Conservation (phyloP, 2,888 invertebrate genomes). For the Teleogryllus oceanicus region DNA sequence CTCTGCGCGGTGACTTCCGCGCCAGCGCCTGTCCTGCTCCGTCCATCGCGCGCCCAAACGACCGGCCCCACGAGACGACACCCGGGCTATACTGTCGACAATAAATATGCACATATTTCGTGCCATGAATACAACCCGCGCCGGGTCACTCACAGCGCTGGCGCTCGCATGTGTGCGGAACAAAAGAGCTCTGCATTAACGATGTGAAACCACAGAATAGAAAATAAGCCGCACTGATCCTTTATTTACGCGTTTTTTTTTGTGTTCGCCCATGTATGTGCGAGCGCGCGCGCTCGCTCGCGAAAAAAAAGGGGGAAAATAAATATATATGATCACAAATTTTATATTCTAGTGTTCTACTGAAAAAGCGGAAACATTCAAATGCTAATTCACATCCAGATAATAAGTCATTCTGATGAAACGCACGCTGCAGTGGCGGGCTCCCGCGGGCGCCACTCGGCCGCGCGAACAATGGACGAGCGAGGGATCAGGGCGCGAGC, state of each 20-base stretch:
- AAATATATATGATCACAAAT: constrained; percentile 18
- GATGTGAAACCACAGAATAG: constrained; percentile 18
- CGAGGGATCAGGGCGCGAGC: neutral
- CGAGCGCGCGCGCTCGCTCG: neutral
- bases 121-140: neutral
- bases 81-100: neutral
- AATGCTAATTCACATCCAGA: neutral
- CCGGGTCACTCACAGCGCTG: neutral
- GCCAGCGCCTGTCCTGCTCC: no score
- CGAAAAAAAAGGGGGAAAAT: neutral
- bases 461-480: neutral
- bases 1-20: no score
- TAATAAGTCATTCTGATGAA: constrained; percentile 1
- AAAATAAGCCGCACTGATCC: neutral
- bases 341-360: constrained; percentile 10
- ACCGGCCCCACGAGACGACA: neutral
- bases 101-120: constrained; percentile 10
- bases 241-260: constrained; percentile 4
- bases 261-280: neutral
- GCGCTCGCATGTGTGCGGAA: neutral
- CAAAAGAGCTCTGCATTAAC: neutral
- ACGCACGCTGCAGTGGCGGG: neutral
- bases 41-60: no score
- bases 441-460: neutral
- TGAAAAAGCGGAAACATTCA: constrained; percentile 18